Conservation (phyloP, 2,888 invertebrate genomes). For the Ophion obscuratus region DNA sequence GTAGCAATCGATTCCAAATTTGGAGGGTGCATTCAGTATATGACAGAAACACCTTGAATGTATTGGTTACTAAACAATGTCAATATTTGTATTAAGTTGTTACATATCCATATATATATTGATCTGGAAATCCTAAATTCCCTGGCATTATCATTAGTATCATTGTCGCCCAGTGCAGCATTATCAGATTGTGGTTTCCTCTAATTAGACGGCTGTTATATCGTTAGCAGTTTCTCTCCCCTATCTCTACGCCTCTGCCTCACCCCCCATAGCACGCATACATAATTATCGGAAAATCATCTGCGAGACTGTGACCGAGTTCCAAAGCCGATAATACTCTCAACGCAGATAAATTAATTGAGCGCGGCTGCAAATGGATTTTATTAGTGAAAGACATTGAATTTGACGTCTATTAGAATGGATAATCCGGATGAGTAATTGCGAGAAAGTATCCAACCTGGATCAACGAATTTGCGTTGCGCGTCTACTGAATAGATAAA, state of each 20-base stretch:
- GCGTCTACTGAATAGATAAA: neutral
- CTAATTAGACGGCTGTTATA: conserved; percentile 55
- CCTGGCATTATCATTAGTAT: conserved; percentile 7
- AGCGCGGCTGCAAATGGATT: conserved; percentile 24
- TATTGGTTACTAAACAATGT: neutral
- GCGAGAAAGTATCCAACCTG: neutral
- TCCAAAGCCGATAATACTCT: conserved; percentile 35
- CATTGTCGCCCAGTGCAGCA: neutral
- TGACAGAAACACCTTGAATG: no score
- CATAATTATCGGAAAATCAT: conserved; percentile 55
- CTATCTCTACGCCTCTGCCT: conserved; percentile 13
- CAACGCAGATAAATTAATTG: conserved; percentile 36
- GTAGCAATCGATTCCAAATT: no score
- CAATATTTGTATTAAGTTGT: neutral
- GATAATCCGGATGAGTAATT: neutral
- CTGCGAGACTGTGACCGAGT: conserved; percentile 17
- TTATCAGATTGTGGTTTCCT: conserved; percentile 51
- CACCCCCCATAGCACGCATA: neutral
- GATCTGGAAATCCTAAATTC: neutral
- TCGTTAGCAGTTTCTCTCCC: conserved; percentile 30
- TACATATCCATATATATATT: conserved; percentile 3
- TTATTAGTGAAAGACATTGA: conserved; percentile 41
- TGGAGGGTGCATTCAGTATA: no score
- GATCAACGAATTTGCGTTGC: neutral
- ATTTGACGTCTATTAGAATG: conserved; percentile 2